Evolutionary conservation across 2,888 invertebrate species (phyloP).

Genomic region (Stenichneumon culpator): DNA sequence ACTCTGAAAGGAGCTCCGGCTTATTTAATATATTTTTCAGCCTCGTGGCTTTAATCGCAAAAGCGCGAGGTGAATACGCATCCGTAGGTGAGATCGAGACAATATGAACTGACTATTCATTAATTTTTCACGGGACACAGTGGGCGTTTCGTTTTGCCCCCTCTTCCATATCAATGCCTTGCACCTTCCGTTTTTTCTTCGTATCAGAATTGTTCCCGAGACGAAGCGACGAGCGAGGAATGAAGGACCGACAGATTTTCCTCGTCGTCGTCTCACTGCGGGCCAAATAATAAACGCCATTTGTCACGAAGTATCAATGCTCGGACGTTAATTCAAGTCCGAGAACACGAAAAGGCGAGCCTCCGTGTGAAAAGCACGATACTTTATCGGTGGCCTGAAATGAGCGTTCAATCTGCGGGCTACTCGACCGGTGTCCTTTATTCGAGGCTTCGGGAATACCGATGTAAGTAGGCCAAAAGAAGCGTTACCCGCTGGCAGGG

Average conservation of each 20-base stretch:
- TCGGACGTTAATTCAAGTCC: not conserved
- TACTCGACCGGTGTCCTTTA: not conserved
- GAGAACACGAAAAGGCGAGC: not conserved
- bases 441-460: not conserved
- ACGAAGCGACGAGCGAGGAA: not conserved
- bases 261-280: not conserved
- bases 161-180: not conserved
- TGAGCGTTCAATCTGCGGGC: constrained; percentile 17
- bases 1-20: not conserved
- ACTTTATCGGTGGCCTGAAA: not conserved
- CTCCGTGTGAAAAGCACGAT: not conserved
- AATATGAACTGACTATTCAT: too few relatives aligned
- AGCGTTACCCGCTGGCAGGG: constrained; percentile 61
- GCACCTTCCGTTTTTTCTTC: not conserved
- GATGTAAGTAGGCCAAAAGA: constrained; percentile 55
- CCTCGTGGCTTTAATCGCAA: constrained; percentile 5
- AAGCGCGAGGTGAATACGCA: constrained; percentile 1
- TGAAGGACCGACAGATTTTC: constrained; percentile 24
- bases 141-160: too few relatives aligned
- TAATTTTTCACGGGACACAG: too few relatives aligned
- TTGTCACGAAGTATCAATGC: not conserved
- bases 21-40: constrained; percentile 13
- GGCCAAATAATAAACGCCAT: not conserved
- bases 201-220: not conserved
- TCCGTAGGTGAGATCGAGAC: not conserved